Percentiles rank a stretch among this genome's conserved stretches.
Evolutionary conservation across 2,797 vertebrate species (phyloP).

Genomic region (Merluccius polli): DNA sequence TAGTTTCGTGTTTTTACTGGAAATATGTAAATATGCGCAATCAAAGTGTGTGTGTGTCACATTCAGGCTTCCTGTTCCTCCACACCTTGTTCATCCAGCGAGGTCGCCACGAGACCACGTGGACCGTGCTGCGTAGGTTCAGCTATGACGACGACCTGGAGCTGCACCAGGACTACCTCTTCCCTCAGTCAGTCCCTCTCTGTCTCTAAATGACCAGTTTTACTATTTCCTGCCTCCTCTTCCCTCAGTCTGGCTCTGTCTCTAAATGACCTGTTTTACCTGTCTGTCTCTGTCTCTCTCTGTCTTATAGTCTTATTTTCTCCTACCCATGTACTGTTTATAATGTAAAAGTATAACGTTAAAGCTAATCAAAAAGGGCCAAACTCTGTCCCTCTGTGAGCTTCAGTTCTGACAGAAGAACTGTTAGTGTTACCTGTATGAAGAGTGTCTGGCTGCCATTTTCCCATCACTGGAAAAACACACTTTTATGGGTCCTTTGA

Average conservation of each 20-base stretch:
- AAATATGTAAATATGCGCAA: background rate
- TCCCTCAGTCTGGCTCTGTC: no score
- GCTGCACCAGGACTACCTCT: constrained; percentile 92
- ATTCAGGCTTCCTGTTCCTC: constrained; percentile 90
- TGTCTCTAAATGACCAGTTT: no score
- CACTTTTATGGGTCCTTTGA: background rate
- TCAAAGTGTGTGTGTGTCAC: background rate
- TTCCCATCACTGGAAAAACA: background rate
- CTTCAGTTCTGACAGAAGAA: background rate
- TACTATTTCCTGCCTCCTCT: no score
- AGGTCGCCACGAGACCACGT: constrained; percentile 94
- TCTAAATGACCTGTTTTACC: no score
- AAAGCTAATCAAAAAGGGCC: no score
- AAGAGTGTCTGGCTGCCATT: background rate
- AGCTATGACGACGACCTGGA: constrained; percentile 94
- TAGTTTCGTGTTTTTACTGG: no score
- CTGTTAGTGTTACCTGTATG: background rate
- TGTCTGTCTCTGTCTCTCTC: background rate
- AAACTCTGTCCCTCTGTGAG: background rate
- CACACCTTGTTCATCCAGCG: constrained; percentile 97
- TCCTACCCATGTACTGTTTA: no score
- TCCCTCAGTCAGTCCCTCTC: constrained; percentile 79
- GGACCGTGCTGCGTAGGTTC: constrained; percentile 91
- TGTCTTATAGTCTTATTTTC: no score
- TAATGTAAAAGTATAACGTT: no score